phyloP scores from a whole-genome alignment of 2,888 invertebrate species.

The Trichopoda pennipes region DNA sequence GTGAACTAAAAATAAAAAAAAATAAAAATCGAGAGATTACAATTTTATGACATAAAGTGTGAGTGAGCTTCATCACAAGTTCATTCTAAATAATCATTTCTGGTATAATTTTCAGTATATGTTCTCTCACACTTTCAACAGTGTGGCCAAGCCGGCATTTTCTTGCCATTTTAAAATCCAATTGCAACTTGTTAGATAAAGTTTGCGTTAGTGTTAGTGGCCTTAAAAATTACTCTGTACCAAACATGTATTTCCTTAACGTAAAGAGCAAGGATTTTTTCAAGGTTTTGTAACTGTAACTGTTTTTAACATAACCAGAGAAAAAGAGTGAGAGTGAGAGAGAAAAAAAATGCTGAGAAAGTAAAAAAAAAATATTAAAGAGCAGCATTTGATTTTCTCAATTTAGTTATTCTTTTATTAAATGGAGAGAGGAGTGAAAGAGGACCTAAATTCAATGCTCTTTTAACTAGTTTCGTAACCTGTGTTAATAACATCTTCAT shows the following conservation, averaged over 20 bases:
- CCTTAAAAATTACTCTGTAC: neutral
- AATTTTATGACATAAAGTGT: no score
- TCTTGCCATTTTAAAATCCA: slow-evolving; percentile 2
- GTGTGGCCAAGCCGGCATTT: slow-evolving; percentile 37
- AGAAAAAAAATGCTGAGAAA: neutral
- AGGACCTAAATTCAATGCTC: neutral
- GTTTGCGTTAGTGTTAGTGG: slow-evolving; percentile 4
- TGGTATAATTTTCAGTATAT: neutral
- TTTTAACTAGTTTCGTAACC: neutral
- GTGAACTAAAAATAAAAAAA: no score
- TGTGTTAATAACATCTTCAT: neutral
- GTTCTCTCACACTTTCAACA: slow-evolving; percentile 29
- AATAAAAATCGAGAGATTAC: no score
- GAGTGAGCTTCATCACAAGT: neutral
- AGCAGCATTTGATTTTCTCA: neutral
- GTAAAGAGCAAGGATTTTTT: slow-evolving; percentile 27
- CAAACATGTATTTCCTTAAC: neutral
- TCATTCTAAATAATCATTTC: neutral
- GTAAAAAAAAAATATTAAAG: neutral
- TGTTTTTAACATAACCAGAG: slow-evolving; percentile 3
- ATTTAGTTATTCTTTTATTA: neutral
- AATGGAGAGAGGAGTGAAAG: neutral
- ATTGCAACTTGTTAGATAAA: slow-evolving; percentile 65
- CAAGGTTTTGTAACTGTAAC: slow-evolving; percentile 24
- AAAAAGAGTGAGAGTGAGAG: neutral